A percentile compares a stretch with the other conserved stretches of the same genome.
Conservation (phyloP, 1,140 invertebrate species). For the Brachionus sp. region DNA sequence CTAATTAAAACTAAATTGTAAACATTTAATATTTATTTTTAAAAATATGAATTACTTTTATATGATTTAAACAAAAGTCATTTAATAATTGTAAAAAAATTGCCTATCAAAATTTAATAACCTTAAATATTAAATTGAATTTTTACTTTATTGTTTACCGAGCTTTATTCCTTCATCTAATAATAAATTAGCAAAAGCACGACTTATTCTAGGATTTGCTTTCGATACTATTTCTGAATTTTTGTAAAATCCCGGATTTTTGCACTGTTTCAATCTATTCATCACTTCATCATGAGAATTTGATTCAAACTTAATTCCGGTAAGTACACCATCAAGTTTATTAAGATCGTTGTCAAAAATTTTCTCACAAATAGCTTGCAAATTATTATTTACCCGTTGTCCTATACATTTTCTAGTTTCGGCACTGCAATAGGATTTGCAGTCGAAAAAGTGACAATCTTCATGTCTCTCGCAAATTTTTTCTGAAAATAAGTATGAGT, state of each 20-base stretch:
- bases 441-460: slow-evolving; percentile 44
- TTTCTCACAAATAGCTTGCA: slow-evolving; percentile 35
- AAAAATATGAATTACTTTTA: too few relatives aligned
- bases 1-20: too few relatives aligned
- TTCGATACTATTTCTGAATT: not conserved
- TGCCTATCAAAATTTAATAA: too few relatives aligned
- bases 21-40: too few relatives aligned
- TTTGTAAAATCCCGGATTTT: not conserved
- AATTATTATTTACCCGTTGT: slow-evolving; percentile 33
- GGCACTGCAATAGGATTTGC: slow-evolving; percentile 16
- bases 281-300: not conserved
- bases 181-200: not conserved
- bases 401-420: not conserved
- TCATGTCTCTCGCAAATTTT: slow-evolving; percentile 30
- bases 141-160: not conserved
- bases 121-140: too few relatives aligned
- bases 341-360: slow-evolving; percentile 1
- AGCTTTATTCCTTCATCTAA: slow-evolving; percentile 4
- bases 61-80: too few relatives aligned
- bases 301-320: not conserved
- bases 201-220: not conserved
- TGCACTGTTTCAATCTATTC: not conserved
- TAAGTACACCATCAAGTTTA: slow-evolving; percentile 18
- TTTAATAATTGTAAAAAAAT: too few relatives aligned
- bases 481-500: not conserved